Evolutionary conservation across 2,888 invertebrate species (phyloP), one percentile per base, ranked within the genome.

Genomic region (Sepiola atlantica): DNA sequence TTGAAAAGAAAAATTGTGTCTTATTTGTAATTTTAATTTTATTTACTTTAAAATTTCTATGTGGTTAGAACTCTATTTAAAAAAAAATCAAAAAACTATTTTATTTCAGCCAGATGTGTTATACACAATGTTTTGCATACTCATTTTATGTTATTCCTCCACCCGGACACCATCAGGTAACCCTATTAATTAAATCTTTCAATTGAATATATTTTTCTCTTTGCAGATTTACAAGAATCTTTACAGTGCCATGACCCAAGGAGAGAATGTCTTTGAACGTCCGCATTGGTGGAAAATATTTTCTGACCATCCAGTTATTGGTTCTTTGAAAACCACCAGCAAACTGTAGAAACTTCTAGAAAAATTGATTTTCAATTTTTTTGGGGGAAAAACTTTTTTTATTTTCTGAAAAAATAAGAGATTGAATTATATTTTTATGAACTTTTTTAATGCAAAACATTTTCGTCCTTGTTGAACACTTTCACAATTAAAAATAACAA

Each of bases 201-300:
- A n/a, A n/a, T n/a, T n/a, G 8, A 45, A 45, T 45, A 45, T 45
- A 8, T 77, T 55, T 94, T 92, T 94, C 92, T 94, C 54, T 90
- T 95, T 95, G 55, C 96, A 97, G 97, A 97, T 97, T 94, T 97
- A 97, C 95, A 97, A 97, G 95, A 97, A 97, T 95, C 95, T 97
- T 94, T 97, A 97, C 94, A 96, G 96, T 55, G 97, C 97, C 90
- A 97, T 97, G 97, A 95, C 97, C 28, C 96, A 97, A 94, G 96
- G 96, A 24, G 95, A 96, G 45, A 95, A 96, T 24, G 96, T 96
- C 21, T 94, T 97, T 92, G 96, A 97, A 95, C 94, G 97, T 94
- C 96, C 97, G 14, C 95, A 95, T 92, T 97, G 96, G 95, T 97
- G 97, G 97, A 95, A 94, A 90, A 96, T 97, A 12, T 97, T 97